Conservation (phyloP, 2,113 vertebrate species). For the Pyxicephalus adspersus region DNA sequence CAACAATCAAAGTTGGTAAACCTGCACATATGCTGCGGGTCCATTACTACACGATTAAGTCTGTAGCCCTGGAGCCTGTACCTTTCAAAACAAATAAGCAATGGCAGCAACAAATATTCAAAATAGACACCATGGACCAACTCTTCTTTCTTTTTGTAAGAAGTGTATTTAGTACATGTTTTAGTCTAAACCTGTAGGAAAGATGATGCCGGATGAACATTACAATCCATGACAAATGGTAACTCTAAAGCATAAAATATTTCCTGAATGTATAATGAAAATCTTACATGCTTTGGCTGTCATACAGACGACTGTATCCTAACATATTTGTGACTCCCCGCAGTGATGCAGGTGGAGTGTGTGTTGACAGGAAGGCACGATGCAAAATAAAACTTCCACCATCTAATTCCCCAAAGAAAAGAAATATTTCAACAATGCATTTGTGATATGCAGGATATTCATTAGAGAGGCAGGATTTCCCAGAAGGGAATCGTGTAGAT, state of each 20-base stretch:
- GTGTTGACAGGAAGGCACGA: neutral
- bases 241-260: neutral
- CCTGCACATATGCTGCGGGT: no score
- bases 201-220: no score
- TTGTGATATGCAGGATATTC: constrained; percentile 15
- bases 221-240: no score
- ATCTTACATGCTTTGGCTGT: neutral
- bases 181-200: no score
- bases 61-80: no score
- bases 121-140: no score
- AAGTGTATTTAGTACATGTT: no score
- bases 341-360: neutral
- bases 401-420: neutral
- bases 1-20: no score
- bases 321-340: neutral
- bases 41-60: no score
- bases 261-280: neutral
- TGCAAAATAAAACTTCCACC: neutral
- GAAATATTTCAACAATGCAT: constrained; percentile 34
- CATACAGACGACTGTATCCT: neutral
- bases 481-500: neutral
- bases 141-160: no score
- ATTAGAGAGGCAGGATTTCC: constrained; percentile 29
- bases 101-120: no score
- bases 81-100: no score